Evolutionary conservation across 2,888 invertebrate species (phyloP).

Genomic region (Drosophila quinaria): DNA sequence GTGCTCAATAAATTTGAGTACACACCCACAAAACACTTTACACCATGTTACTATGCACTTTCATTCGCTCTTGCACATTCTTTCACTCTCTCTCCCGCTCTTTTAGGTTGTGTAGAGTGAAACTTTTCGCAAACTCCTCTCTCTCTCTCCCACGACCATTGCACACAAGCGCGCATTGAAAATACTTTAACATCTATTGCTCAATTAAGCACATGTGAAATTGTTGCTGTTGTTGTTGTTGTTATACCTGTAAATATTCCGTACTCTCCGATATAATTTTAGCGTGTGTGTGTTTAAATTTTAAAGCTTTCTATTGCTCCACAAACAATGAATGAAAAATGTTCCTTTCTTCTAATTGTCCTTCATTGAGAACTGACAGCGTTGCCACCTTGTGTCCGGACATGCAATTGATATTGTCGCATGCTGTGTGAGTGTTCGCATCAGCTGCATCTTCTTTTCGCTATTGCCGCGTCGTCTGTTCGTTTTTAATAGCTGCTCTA

Average conservation of each 20-base stretch:
- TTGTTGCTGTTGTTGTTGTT: conserved; percentile 4
- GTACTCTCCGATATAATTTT: not conserved
- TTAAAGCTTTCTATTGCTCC: not conserved
- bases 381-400: conserved; percentile 40
- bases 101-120: conserved; percentile 1
- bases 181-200: not conserved
- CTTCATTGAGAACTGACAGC: conserved; percentile 15
- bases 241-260: not conserved
- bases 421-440: conserved; percentile 6
- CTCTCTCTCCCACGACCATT: conserved; percentile 4
- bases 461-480: no score
- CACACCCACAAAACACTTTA: conserved; percentile 22
- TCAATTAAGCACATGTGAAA: not conserved
- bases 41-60: conserved; percentile 61
- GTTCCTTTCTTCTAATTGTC: conserved; percentile 4
- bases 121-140: not conserved
- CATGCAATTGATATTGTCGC: conserved; percentile 48
- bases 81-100: conserved; percentile 12
- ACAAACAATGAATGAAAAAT: not conserved
- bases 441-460: conserved; percentile 20
- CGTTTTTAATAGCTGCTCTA: conserved; percentile 5
- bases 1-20: conserved; percentile 21
- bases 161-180: not conserved
- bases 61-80: conserved; percentile 45
- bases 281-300: not conserved